Evolutionary conservation across 2,113 vertebrate species (phyloP), one percentile per base, ranked within the genome.

Genomic region (Eclectus roratus): DNA sequence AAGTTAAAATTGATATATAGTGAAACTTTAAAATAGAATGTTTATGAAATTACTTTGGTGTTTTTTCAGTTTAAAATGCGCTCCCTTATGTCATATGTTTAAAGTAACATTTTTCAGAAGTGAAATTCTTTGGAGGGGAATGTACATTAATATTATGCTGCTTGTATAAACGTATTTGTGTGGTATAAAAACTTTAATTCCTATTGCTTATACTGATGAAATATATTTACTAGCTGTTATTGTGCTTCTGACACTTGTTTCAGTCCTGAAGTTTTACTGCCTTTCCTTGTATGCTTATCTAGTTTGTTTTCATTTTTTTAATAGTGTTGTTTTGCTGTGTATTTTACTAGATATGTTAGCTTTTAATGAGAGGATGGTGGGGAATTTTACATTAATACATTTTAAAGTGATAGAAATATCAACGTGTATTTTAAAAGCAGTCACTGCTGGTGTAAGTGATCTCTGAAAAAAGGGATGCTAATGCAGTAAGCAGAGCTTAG

Each of bases 81-180:
- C 7, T 94, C 25, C 21, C 14, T 77, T 85, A 71, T 29, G 39
- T 61, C 5, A 27, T 23, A 3, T 61, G 6, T 23, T 85, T 86
- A 91, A 92, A 85, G 46, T 80, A 9, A 82, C 43, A n/a, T 65
- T 95, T 95, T 87, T 87, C 31, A 94, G 31, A 27, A 68, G 47
- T 92, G 37, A 77, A 52, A 88, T 78, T 68, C 43, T 97, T 94
- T 77, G 80, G 86, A 91, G 82, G 66, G 31, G 49, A 91, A 47
- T 29, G 37, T 49, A 68, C 55, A 18, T 55, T 55, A 60, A 56
- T 88, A 61, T 86, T 79, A 41, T 60, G 63, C 89, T 94, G 21
- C 55, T 53, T 39, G 7, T 28, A 13, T 85, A 10, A 15, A 3
- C 47, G 4, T 56, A 29, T 73, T 74, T 46, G 11, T 68, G 35